A percentile compares a stretch with the other conserved stretches of the same genome.
phyloP scores from a whole-genome alignment of 2,113 vertebrate genomes.

The Oxyura jamaicensis region DNA sequence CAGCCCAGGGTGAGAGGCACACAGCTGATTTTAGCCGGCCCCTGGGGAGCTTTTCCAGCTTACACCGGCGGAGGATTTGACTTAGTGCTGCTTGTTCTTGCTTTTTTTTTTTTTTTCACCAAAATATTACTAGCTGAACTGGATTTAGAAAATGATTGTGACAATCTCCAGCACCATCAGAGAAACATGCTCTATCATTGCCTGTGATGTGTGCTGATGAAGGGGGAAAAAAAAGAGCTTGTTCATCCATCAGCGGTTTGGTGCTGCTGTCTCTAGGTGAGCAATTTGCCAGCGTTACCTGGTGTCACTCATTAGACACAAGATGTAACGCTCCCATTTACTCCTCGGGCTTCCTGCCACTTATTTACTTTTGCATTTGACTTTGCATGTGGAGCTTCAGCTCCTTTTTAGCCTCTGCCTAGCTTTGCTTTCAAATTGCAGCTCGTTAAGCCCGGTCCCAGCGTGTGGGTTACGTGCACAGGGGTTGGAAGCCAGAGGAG shows the following conservation, averaged over 20 bases:
- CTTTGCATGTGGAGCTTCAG: background rate
- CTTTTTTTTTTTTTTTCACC: background rate
- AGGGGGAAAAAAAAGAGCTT: constrained; percentile 34
- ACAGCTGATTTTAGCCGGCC: background rate
- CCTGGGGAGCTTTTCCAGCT: background rate
- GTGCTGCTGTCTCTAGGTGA: constrained; percentile 50
- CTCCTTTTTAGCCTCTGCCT: constrained; percentile 1
- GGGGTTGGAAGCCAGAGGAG: background rate
- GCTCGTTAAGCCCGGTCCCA: constrained; percentile 13
- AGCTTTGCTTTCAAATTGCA: background rate
- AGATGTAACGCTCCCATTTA: constrained; percentile 46
- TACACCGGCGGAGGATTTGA: background rate
- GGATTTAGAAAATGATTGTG: constrained; percentile 12
- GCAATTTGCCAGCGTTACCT: constrained; percentile 60
- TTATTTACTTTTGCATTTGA: background rate
- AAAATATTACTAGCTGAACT: background rate
- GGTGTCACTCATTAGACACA: constrained; percentile 46
- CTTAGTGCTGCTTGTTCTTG: background rate
- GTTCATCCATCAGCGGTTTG: constrained; percentile 53
- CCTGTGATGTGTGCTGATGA: constrained; percentile 60
- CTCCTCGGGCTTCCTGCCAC: constrained; percentile 24
- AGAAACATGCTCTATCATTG: constrained; percentile 55
- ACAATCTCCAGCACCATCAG: constrained; percentile 18
- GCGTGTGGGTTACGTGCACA: background rate
- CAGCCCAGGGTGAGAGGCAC: background rate